These are phyloP conservation scores for Dendrocincla tyrannina DNA, from an alignment of 2,797 vertebrate genomes.

Conservation along the genomic window DNA sequence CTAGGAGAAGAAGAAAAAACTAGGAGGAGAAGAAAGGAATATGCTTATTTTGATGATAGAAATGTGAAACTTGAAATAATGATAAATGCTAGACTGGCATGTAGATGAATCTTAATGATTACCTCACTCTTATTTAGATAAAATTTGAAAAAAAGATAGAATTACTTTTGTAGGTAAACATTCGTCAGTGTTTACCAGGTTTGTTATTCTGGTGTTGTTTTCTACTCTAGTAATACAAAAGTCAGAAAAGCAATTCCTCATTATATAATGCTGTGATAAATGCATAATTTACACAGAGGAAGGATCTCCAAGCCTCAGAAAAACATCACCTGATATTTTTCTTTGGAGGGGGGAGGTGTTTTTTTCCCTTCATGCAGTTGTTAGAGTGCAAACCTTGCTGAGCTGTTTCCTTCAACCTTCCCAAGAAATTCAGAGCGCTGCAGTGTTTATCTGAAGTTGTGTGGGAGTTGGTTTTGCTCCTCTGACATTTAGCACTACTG, in stretches of 20 bases:
- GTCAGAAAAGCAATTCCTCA: background rate
- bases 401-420: background rate
- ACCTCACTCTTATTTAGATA: background rate
- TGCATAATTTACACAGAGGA: background rate
- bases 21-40: background rate
- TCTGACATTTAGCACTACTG: constrained; percentile 19
- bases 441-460: background rate
- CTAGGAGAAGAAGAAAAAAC: background rate
- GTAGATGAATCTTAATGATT: background rate
- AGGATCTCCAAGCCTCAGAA: background rate
- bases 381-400: background rate
- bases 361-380: background rate
- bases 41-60: background rate
- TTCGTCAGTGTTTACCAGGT: background rate
- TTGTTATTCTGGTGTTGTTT: background rate
- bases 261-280: background rate
- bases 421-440: background rate
- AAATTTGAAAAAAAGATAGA: background rate
- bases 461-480: constrained; percentile 13
- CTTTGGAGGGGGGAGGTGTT: background rate
- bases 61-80: background rate
- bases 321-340: background rate
- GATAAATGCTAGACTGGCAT: background rate
- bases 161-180: background rate
- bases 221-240: background rate